A percentile compares a stretch with the other conserved stretches of the same genome.
These are phyloP conservation scores for Phorcus lineatus DNA, from an alignment of 2,888 invertebrate genomes.

Conservation along the genomic window DNA sequence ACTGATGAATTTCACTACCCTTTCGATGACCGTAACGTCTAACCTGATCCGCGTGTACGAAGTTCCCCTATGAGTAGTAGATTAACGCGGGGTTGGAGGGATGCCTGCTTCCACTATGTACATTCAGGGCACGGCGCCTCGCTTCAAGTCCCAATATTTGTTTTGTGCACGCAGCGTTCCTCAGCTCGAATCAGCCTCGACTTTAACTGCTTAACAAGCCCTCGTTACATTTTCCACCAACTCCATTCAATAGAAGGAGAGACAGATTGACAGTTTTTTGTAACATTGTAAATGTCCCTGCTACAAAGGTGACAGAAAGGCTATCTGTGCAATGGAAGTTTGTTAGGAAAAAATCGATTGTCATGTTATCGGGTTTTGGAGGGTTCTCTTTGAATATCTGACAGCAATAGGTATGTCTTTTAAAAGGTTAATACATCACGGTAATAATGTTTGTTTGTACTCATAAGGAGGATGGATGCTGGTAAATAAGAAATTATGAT, in stretches of 20 bases:
- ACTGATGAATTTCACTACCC: too few relatives aligned
- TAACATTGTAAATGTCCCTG: too few relatives aligned
- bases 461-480: too few relatives aligned
- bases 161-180: background rate
- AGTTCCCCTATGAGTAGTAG: too few relatives aligned
- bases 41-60: too few relatives aligned
- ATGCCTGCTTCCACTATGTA: background rate
- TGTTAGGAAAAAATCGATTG: background rate
- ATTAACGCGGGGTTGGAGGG: too few relatives aligned
- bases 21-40: too few relatives aligned
- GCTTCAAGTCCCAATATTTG: background rate
- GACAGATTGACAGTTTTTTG: too few relatives aligned
- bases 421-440: background rate
- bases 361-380: background rate
- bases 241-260: too few relatives aligned
- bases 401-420: background rate
- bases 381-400: background rate
- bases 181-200: background rate
- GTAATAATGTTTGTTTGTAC: too few relatives aligned
- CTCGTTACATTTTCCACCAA: background rate
- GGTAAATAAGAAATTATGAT: too few relatives aligned
- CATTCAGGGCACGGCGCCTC: background rate
- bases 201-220: slow-evolving; percentile 4
- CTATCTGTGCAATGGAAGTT: background rate
- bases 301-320: background rate